These are phyloP conservation scores for Lepus europaeus DNA, from an alignment of 2,113 vertebrate genomes.

Conservation along the genomic window DNA sequence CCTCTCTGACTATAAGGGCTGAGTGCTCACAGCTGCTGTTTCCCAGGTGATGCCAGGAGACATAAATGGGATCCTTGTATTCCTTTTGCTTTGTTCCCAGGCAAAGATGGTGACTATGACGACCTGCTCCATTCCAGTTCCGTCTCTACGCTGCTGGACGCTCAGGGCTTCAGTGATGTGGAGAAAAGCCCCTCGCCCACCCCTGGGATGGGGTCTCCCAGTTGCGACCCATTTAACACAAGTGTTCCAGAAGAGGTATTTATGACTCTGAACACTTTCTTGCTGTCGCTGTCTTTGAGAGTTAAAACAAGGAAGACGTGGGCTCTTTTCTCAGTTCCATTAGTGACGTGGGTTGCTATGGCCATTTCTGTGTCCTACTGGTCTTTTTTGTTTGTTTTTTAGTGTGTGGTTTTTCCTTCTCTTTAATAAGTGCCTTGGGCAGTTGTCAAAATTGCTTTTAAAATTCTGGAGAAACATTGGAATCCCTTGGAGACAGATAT, in stretches of 20 bases:
- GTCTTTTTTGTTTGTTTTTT: neutral
- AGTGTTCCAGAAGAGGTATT: slow-evolving; percentile 86
- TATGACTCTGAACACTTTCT: neutral
- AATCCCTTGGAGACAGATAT: neutral
- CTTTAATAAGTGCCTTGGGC: slow-evolving; percentile 25
- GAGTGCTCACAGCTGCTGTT: neutral
- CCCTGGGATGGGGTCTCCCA: slow-evolving; percentile 82
- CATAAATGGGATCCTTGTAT: neutral
- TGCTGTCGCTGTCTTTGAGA: neutral
- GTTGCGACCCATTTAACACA: slow-evolving; percentile 73
- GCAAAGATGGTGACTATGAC: slow-evolving; percentile 90
- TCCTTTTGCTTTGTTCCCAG: slow-evolving; percentile 75
- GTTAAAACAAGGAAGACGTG: neutral
- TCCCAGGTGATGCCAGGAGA: neutral
- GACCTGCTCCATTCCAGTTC: slow-evolving; percentile 89
- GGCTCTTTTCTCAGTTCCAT: neutral
- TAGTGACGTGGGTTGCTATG: neutral
- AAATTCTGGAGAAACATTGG: slow-evolving; percentile 2
- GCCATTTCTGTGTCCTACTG: neutral
- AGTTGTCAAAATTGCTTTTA: neutral
- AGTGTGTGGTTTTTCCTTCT: neutral
- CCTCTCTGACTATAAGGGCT: neutral
- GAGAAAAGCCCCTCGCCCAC: slow-evolving; percentile 87
- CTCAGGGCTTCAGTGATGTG: slow-evolving; percentile 84
- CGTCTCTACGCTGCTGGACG: slow-evolving; percentile 80